phyloP scores from a whole-genome alignment of 2,797 vertebrate species.

The Arnoldichthys spilopterus region DNA sequence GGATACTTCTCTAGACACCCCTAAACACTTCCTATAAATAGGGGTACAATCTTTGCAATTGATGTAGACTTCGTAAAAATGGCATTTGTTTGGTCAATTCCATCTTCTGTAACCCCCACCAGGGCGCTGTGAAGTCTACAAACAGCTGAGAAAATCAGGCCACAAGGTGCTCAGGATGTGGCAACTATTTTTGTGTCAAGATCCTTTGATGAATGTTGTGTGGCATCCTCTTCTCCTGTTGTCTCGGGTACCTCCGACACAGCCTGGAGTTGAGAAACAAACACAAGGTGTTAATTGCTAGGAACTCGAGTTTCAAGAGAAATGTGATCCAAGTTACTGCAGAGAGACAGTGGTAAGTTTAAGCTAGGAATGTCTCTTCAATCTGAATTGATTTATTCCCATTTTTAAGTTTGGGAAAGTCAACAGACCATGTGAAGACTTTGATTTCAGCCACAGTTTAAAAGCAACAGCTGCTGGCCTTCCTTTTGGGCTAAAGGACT shows the following conservation, averaged over 20 bases:
- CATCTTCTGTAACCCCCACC: slow-evolving; percentile 21
- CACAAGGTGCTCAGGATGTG: slow-evolving; percentile 64
- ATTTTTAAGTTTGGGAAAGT: slow-evolving; percentile 70
- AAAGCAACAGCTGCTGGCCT: slow-evolving; percentile 87
- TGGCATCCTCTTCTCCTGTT: slow-evolving; percentile 61
- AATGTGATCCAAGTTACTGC: neutral
- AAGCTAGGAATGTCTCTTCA: slow-evolving; percentile 75
- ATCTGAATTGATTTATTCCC: slow-evolving; percentile 79
- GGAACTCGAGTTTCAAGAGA: neutral
- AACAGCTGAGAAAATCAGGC: slow-evolving; percentile 51
- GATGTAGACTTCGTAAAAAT: slow-evolving; percentile 33
- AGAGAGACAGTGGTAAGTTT: neutral
- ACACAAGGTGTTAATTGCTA: neutral
- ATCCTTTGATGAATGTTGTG: slow-evolving; percentile 57
- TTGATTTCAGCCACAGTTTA: slow-evolving; percentile 89
- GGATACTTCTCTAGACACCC: neutral
- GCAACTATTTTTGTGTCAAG: slow-evolving; percentile 48
- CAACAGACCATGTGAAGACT: slow-evolving; percentile 87
- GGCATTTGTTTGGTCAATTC: slow-evolving; percentile 35
- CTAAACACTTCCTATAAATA: slow-evolving; percentile 4
- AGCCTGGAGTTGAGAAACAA: slow-evolving; percentile 60
- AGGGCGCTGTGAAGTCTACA: neutral
- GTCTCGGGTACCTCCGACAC: slow-evolving; percentile 63
- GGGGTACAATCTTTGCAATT: slow-evolving; percentile 5
- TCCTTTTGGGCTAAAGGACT: slow-evolving; percentile 83